These are phyloP conservation scores for Papilio polyxenes DNA, from an alignment of 1,140 invertebrate genomes.

Conservation along the genomic window DNA sequence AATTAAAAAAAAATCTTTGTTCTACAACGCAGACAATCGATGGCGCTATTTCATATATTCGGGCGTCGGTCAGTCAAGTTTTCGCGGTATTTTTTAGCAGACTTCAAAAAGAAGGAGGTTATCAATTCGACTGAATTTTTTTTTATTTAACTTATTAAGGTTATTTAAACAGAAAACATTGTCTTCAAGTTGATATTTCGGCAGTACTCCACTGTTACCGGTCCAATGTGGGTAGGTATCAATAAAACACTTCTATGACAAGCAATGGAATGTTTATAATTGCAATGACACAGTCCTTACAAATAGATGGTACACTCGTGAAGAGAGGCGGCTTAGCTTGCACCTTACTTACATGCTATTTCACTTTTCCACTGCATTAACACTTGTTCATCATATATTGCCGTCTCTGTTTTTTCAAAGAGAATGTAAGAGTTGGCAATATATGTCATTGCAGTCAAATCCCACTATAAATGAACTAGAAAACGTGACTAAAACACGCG, in stretches of 20 bases:
- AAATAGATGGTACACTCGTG: constrained; percentile 53
- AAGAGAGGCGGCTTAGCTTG: constrained; percentile 51
- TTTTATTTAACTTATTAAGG: too few relatives aligned
- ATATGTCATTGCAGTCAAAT: neutral
- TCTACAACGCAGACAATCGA: too few relatives aligned
- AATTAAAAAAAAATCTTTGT: too few relatives aligned
- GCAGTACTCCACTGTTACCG: neutral
- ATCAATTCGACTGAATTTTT: too few relatives aligned
- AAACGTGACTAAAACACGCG: too few relatives aligned
- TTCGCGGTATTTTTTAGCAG: neutral
- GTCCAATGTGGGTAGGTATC: constrained; percentile 38
- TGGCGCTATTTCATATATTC: too few relatives aligned
- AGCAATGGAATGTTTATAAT: constrained; percentile 79
- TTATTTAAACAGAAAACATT: too few relatives aligned
- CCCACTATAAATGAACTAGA: neutral
- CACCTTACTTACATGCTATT: neutral
- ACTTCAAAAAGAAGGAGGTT: too few relatives aligned
- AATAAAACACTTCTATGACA: constrained; percentile 69
- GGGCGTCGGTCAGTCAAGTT: neutral
- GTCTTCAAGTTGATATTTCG: neutral
- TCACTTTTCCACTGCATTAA: neutral
- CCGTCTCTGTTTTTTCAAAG: neutral
- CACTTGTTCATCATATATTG: neutral
- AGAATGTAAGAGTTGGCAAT: neutral
- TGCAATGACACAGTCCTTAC: constrained; percentile 71